Conservation (phyloP, 2,797 vertebrate genomes). For the Serranus cabrilla region DNA sequence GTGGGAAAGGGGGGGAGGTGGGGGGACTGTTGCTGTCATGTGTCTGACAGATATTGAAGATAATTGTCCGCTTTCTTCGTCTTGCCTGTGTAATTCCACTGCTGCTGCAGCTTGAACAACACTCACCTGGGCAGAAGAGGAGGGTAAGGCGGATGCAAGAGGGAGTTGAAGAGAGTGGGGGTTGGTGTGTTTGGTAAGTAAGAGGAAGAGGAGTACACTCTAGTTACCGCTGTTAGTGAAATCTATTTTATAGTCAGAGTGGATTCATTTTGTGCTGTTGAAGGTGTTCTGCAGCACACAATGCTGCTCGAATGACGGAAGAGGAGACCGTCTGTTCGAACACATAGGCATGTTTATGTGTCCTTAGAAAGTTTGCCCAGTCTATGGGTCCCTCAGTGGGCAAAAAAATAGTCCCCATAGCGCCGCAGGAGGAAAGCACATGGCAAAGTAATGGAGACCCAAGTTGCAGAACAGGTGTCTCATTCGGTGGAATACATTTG, state of each 20-base stretch:
- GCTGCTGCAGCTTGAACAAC: conserved; percentile 79
- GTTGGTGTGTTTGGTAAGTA: conserved; percentile 61
- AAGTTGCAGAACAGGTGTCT: conserved; percentile 79
- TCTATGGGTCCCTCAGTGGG: conserved; percentile 17
- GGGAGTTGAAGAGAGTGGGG: conserved; percentile 57
- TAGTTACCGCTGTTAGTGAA: conserved; percentile 59
- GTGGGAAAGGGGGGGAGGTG: conserved; percentile 29
- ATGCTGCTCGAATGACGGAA: conserved; percentile 30
- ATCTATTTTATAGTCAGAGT: conserved; percentile 56
- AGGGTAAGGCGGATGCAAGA: conserved; percentile 62
- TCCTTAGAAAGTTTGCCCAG: conserved; percentile 41
- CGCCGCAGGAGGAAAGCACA: conserved; percentile 39
- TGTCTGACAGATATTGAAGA: conserved; percentile 90
- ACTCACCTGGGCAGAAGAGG: conserved; percentile 84
- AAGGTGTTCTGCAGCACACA: conserved; percentile 25
- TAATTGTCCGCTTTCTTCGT: conserved; percentile 89
- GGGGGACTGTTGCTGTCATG: conserved; percentile 82
- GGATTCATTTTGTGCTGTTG: conserved; percentile 50
- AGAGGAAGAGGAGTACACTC: conserved; percentile 58
- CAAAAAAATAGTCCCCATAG: conserved; percentile 26
- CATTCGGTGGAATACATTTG: conserved; percentile 82
- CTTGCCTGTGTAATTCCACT: conserved; percentile 85
- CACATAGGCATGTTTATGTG: conserved; percentile 17
- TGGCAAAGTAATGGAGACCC: conserved; percentile 56
- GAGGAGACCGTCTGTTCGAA: conserved; percentile 14